These are phyloP conservation scores for Sarcoramphus papa DNA, from an alignment of 2,797 vertebrate species.

Conservation along the genomic window DNA sequence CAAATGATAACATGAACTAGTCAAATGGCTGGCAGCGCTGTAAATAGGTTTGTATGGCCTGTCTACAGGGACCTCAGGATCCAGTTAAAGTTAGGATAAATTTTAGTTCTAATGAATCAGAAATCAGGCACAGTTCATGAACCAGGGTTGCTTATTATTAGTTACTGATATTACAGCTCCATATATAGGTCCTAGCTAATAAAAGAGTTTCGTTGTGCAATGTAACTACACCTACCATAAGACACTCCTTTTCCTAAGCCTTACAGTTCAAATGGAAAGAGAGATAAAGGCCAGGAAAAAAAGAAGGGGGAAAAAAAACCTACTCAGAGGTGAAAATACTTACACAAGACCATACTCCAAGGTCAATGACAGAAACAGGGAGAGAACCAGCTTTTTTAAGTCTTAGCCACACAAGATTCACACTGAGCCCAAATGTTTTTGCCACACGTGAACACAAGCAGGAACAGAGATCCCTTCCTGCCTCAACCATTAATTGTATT, in stretches of 20 bases:
- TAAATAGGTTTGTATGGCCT: not conserved
- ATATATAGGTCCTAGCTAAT: not conserved
- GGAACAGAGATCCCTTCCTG: not conserved
- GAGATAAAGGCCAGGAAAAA: not conserved
- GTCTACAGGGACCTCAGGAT: not conserved
- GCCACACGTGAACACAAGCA: not conserved
- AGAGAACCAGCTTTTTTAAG: not conserved
- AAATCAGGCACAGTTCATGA: not conserved
- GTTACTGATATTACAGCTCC: slow-evolving; percentile 1
- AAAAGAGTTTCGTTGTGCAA: not conserved
- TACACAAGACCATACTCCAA: not conserved
- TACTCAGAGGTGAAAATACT: not conserved
- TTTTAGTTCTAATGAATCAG: not conserved
- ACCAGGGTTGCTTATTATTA: not conserved
- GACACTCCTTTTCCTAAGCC: not conserved
- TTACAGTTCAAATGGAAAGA: not conserved
- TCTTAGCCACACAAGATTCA: not conserved
- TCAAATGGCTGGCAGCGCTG: not conserved
- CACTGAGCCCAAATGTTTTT: not conserved
- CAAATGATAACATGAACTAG: not conserved
- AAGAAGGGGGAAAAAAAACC: not conserved
- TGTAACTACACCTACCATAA: not conserved
- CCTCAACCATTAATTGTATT: not conserved
- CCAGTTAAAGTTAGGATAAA: not conserved
- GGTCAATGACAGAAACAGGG: not conserved